Evolutionary conservation across 2,113 vertebrate genomes (phyloP), one percentile per base, ranked within the genome.

Genomic region (Sinocyclocheilus anophthalmus): DNA sequence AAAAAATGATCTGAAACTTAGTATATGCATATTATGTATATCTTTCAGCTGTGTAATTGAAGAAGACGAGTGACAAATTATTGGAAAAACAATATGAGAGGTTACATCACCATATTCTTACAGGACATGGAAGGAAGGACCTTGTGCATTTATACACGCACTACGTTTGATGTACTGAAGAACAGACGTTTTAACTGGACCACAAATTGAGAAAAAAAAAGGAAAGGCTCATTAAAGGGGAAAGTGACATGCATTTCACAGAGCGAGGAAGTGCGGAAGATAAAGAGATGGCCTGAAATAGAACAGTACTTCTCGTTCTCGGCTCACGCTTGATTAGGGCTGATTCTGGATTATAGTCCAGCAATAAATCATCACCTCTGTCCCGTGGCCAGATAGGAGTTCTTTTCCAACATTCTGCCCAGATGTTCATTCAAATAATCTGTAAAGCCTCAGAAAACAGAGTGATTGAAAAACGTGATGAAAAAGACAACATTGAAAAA

Each of bases 171-270:
- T 86, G 76, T 76, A 48, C 55, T 45, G 16, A 63, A 86, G 67
- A 73, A 75, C n/a, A 86, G 65, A 76, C 24, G 5, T 57, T 86
- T 82, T 76, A 76, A 86, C 50, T 83, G 70, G 33, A 61, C n/a
- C 79, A 55, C 30, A 86, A 76, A 83, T 10, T 59, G 76, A n/a
- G 65, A 63, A 39, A 72, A 61, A 48, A 76, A 77, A 76, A 48
- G 67, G 12, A 37, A 37, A 16, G 45, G 33, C 70, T 78, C 50
- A 72, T 85, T 82, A 82, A 50, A 42, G 30, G 69, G 39, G 18
- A 55, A 24, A 48, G 26, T 39, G 16, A 12, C 45, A 42, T 37
- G 16, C 67, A 55, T 72, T 81, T 84, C 39, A 72, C 84, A 79
- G 33, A 73, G 57, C 18, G 6, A 42, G 26, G 18, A 57, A 42